Percentiles rank a stretch among this genome's conserved stretches.
These are phyloP conservation scores for Euwallacea fornicatus DNA, from an alignment of 1,140 invertebrate genomes.

Conservation along the genomic window DNA sequence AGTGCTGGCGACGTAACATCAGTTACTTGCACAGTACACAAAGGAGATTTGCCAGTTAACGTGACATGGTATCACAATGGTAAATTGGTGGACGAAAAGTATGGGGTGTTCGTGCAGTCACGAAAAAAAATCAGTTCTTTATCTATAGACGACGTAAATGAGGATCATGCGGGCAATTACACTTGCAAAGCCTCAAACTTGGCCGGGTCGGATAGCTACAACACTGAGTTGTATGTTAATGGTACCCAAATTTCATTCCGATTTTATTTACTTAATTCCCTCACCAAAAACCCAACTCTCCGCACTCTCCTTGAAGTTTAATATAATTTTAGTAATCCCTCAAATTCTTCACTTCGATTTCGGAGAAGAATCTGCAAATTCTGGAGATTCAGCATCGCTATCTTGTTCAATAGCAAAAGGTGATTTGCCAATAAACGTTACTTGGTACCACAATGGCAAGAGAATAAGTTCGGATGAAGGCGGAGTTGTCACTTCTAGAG, in stretches of 20 bases:
- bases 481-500: constrained; percentile 43
- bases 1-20: constrained; percentile 66
- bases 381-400: constrained; percentile 64
- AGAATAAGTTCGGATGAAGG: constrained; percentile 41
- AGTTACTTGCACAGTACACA: constrained; percentile 63
- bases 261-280: background rate
- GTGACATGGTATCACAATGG: constrained; percentile 66
- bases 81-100: constrained; percentile 44
- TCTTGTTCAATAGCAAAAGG: constrained; percentile 67
- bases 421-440: constrained; percentile 65
- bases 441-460: constrained; percentile 63
- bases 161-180: constrained; percentile 65
- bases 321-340: constrained; percentile 57
- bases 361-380: constrained; percentile 61
- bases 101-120: constrained; percentile 45
- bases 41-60: constrained; percentile 67
- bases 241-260: constrained; percentile 54
- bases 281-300: background rate
- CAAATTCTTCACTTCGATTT: constrained; percentile 66
- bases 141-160: constrained; percentile 62
- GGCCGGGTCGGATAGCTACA: constrained; percentile 62
- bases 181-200: constrained; percentile 65
- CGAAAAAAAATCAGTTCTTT: constrained; percentile 51
- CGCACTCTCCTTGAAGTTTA: background rate
- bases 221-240: constrained; percentile 65